Conservation (phyloP, 2,113 vertebrate genomes). For the Chaenocephalus aceratus region DNA sequence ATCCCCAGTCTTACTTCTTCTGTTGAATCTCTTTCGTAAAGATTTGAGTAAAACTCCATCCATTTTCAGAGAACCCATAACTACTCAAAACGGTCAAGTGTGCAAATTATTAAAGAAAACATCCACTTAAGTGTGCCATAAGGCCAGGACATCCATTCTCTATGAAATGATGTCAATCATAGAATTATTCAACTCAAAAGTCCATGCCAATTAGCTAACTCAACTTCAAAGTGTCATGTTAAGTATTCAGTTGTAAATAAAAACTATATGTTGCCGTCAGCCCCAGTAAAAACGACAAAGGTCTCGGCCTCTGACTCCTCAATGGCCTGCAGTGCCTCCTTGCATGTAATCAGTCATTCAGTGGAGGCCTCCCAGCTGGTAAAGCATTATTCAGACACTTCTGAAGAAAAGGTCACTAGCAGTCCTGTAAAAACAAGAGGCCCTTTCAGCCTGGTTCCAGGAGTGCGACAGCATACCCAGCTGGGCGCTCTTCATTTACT, state of each 20-base stretch:
- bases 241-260: conserved; percentile 6
- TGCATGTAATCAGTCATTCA: conserved; percentile 42
- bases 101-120: conserved; percentile 4
- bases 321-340: conserved; percentile 17
- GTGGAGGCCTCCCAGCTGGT: conserved; percentile 50
- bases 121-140: not conserved
- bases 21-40: not conserved
- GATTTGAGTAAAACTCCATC: not conserved
- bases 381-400: conserved; percentile 66
- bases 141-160: not conserved
- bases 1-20: not conserved
- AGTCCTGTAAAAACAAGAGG: conserved; percentile 61
- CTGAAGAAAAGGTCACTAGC: conserved; percentile 53
- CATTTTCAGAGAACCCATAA: conserved; percentile 4
- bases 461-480: conserved; percentile 35
- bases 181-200: not conserved
- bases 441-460: conserved; percentile 57
- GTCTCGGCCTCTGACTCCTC: conserved; percentile 9
- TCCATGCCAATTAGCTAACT: conserved; percentile 1
- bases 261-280: not conserved
- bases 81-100: conserved; percentile 1
- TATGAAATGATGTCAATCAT: not conserved
- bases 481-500: conserved; percentile 59
- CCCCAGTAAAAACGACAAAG: not conserved
- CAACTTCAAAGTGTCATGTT: not conserved